Conservation (phyloP, 2,888 invertebrate species). For the Xanthorhoe designata region DNA sequence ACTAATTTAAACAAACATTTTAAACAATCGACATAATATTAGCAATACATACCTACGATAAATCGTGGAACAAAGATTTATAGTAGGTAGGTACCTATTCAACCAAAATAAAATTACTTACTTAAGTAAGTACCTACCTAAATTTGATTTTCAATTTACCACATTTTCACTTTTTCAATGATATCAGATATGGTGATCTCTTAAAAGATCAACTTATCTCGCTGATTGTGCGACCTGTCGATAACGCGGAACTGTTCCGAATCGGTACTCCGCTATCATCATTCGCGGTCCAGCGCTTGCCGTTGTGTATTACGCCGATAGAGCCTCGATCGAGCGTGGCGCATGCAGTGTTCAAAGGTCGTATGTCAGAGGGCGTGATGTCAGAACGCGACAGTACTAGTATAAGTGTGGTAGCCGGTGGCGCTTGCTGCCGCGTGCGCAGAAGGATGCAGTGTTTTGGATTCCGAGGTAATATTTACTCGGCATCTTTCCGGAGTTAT, state of each 20-base stretch:
- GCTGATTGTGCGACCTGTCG: constrained; percentile 58
- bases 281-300: constrained; percentile 63
- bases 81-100: too few relatives aligned
- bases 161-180: neutral
- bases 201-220: constrained; percentile 65
- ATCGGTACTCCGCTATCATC: constrained; percentile 53
- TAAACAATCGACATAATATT: neutral
- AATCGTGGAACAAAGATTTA: too few relatives aligned
- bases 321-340: constrained; percentile 42
- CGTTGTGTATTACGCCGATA: constrained; percentile 50
- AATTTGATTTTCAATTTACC: neutral
- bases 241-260: constrained; percentile 60
- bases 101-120: too few relatives aligned
- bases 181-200: constrained; percentile 60
- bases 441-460: constrained; percentile 82
- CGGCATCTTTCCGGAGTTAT: constrained; percentile 17
- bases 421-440: constrained; percentile 79
- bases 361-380: constrained; percentile 72
- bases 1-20: neutral
- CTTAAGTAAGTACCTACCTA: too few relatives aligned
- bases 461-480: constrained; percentile 72
- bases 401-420: constrained; percentile 65
- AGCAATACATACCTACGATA: neutral
- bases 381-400: constrained; percentile 75
- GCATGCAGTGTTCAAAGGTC: constrained; percentile 59